phyloP scores from a whole-genome alignment of 2,888 invertebrate genomes.

The Scaptodrosophila latifasciaeformis region DNA sequence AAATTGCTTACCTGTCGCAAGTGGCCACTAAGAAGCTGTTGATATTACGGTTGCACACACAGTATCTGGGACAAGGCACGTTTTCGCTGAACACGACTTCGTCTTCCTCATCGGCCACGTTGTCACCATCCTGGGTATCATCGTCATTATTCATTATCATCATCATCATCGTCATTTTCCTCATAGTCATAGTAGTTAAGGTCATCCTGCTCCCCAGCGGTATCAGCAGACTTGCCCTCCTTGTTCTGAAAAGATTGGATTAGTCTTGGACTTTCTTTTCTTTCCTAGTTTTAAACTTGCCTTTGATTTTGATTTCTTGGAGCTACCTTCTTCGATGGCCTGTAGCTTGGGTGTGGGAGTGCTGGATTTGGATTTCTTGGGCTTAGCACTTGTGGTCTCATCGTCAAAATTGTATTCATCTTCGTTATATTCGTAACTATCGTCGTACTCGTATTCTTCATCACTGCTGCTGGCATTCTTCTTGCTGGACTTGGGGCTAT shows the following conservation, averaged over 20 bases:
- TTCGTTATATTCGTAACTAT: conserved; percentile 60
- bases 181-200: not conserved
- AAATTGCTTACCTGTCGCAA: conserved; percentile 77
- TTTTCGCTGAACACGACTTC: conserved; percentile 71
- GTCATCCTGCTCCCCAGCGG: not conserved
- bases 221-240: conserved; percentile 19
- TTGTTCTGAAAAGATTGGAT: conserved; percentile 35
- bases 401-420: conserved; percentile 58
- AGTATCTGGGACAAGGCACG: conserved; percentile 80
- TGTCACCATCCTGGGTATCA: conserved; percentile 62
- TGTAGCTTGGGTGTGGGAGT: conserved; percentile 40
- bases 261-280: too few relatives aligned
- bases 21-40: conserved; percentile 80
- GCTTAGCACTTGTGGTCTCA: conserved; percentile 30
- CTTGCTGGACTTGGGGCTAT: conserved; percentile 32
- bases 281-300: conserved; percentile 3
- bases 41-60: conserved; percentile 78
- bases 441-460: conserved; percentile 60
- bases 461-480: conserved; percentile 42
- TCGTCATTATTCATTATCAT: conserved; percentile 51
- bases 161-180: conserved; percentile 56
- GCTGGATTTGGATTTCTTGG: conserved; percentile 47
- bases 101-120: conserved; percentile 67
- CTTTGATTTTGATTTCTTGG: conserved; percentile 27
- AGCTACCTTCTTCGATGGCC: conserved; percentile 38